Evolutionary conservation across 1,140 invertebrate species (phyloP).

Genomic region (Musca domestica): DNA sequence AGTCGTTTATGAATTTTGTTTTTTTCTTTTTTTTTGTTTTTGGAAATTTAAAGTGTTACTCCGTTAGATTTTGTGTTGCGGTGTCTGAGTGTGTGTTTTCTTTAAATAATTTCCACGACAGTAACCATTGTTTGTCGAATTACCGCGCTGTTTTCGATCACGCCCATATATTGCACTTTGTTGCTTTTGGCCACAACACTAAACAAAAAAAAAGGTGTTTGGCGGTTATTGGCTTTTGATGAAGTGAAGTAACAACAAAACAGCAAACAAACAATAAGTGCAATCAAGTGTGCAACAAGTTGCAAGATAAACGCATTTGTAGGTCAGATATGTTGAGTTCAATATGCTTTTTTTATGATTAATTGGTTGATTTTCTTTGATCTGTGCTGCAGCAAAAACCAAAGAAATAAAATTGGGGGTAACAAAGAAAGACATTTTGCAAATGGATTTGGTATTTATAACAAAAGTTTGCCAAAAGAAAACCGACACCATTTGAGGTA

Average conservation of each 20-base stretch:
- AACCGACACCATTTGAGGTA: too few relatives aligned
- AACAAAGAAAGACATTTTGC: too few relatives aligned
- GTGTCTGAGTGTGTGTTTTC: conserved; percentile 2
- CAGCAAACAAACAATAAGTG: conserved; percentile 2
- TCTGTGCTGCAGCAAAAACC: too few relatives aligned
- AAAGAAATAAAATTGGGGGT: too few relatives aligned
- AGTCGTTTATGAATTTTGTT: too few relatives aligned
- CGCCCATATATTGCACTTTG: background rate
- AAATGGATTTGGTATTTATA: too few relatives aligned
- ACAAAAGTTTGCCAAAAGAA: too few relatives aligned
- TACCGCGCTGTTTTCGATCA: conserved; percentile 1
- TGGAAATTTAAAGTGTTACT: background rate
- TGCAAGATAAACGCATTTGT: conserved; percentile 16
- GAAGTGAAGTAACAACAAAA: background rate
- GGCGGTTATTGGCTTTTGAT: background rate
- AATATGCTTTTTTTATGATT: conserved; percentile 5
- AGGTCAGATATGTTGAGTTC: background rate
- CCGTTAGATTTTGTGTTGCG: background rate
- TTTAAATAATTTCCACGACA: background rate
- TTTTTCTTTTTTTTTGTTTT: background rate
- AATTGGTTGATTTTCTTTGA: background rate
- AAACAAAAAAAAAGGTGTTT: too few relatives aligned
- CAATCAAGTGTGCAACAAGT: conserved; percentile 21
- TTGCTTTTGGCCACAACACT: background rate
- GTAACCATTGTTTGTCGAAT: conserved; percentile 1